Percentiles rank a stretch among this genome's conserved stretches.
Conservation (phyloP, 1,140 invertebrate genomes). For the Temnothorax nylanderi region DNA sequence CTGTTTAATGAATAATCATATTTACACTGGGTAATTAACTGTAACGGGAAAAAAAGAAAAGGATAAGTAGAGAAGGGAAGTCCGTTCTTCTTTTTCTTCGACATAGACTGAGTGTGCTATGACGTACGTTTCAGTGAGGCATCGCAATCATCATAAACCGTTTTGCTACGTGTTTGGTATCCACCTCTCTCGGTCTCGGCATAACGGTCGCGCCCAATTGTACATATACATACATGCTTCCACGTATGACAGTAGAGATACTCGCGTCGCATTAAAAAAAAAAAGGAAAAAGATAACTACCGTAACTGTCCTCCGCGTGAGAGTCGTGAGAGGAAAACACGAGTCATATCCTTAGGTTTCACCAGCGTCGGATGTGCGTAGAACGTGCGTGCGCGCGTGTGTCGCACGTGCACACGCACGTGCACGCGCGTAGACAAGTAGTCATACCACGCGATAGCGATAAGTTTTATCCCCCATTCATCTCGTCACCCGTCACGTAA, state of each 20-base stretch:
- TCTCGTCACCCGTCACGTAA: neutral
- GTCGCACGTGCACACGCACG: neutral
- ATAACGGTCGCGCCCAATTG: constrained; percentile 35
- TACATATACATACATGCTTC: constrained; percentile 68
- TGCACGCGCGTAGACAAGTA: constrained; percentile 21
- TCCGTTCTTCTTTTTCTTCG: constrained; percentile 38
- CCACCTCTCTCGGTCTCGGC: constrained; percentile 37
- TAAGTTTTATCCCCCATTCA: constrained; percentile 8
- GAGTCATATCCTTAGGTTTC: constrained; percentile 79
- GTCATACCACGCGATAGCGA: constrained; percentile 43
- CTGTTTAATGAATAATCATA: constrained; percentile 83
- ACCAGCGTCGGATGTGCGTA: constrained; percentile 40
- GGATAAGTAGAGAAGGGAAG: constrained; percentile 16
- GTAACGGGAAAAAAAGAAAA: constrained; percentile 43
- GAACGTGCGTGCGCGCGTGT: neutral
- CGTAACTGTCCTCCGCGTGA: constrained; percentile 23
- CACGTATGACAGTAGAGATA: constrained; percentile 55
- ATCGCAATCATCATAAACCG: constrained; percentile 58
- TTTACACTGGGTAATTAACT: constrained; percentile 65
- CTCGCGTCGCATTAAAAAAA: constrained; percentile 49
- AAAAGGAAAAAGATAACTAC: constrained; percentile 16
- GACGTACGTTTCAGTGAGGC: constrained; percentile 40
- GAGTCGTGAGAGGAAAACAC: constrained; percentile 63
- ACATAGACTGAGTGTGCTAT: constrained; percentile 46
- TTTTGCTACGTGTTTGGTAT: constrained; percentile 54